Base-by-base conservation (phyloP, 2,797 vertebrate species). In the Lithobates sylvaticus region DNA sequence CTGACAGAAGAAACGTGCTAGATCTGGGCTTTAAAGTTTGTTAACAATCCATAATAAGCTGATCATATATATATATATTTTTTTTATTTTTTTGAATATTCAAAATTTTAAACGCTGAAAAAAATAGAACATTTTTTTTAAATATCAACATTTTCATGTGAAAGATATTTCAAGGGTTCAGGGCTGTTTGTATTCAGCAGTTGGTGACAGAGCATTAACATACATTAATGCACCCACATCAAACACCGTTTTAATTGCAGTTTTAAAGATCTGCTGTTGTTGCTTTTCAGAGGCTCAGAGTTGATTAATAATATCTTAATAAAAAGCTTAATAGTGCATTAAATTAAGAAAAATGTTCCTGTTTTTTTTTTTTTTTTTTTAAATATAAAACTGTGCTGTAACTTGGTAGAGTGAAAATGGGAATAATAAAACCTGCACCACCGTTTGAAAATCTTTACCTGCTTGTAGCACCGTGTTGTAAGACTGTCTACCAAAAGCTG, bases 301-400 rank as follows among this genome's bases (percentile, higher is more conserved):
- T 90, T 93, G 89, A 93, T 92, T 93, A 92, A 91, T 92, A 89
- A 91, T 89, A 88, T 88, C 88, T 91, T 90, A 90, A 91, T 84
- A 91, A 91, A 90, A 91, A 89, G 87, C 78, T 91, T 91, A 92
- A 91, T 89, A 91, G 84, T 89, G 84, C 69, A 91, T 91, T 92
- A 91, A 88, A 89, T 85, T 87, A 88, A 88, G 88, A 86, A 81
- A 86, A 86, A 90, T 88, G 21, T 89, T 90, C 89, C 44, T 82
- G 82, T 50, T 79, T 50, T 90, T 72, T 71, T 87, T 34, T 34
- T 34, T 34, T 4, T 34, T 34, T 34, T 34, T 34, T 34, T 34
- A 29, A 29, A n/a, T n/a, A n/a, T n/a, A n/a, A n/a, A n/a, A n/a
- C n/a, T n/a, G n/a, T n/a, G n/a, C n/a, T n/a, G n/a, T 89, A 10